Evolutionary conservation across 23 tunicate genomes (phyloP).

Genomic region (Botrylloides violaceus): DNA sequence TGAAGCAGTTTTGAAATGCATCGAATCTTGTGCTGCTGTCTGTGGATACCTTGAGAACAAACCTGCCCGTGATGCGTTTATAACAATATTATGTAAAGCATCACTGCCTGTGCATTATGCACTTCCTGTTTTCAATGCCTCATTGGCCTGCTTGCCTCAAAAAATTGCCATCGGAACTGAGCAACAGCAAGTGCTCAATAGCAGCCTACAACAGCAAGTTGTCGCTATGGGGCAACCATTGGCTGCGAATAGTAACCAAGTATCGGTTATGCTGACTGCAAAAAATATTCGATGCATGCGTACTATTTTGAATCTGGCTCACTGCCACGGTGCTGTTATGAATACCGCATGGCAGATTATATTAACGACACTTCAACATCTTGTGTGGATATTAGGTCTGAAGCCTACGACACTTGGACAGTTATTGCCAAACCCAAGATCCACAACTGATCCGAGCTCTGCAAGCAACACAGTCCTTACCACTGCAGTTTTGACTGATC

Average conservation of each 20-base stretch:
- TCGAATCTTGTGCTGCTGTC: slow-evolving; percentile 69
- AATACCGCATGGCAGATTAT: slow-evolving; percentile 91
- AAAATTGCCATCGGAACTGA: slow-evolving; percentile 29
- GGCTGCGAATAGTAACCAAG: slow-evolving; percentile 18
- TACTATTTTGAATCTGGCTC: slow-evolving; percentile 59
- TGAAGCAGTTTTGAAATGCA: slow-evolving; percentile 60
- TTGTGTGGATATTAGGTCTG: slow-evolving; percentile 92
- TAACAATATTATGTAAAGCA: slow-evolving; percentile 80
- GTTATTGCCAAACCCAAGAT: slow-evolving; percentile 46
- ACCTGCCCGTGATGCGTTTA: slow-evolving; percentile 82
- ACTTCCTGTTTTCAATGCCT: slow-evolving; percentile 63
- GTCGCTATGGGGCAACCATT: slow-evolving; percentile 85
- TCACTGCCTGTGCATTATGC: slow-evolving; percentile 63
- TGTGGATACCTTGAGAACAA: slow-evolving; percentile 69
- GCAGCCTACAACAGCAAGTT: slow-evolving; percentile 59
- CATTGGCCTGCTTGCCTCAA: slow-evolving; percentile 65
- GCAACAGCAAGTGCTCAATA: slow-evolving; percentile 19
- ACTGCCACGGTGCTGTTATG: slow-evolving; percentile 64
- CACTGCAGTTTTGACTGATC: slow-evolving; percentile 77
- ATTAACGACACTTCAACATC: slow-evolving; percentile 80
- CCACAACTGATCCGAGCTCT: slow-evolving; percentile 34
- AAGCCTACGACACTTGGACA: slow-evolving; percentile 65
- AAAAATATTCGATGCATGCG: slow-evolving; percentile 93
- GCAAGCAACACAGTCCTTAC: slow-evolving; percentile 56
- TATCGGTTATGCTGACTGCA: slow-evolving; percentile 69